Percentiles rank a stretch among this genome's conserved stretches.
Conservation (phyloP, 2,797 vertebrate species). For the Falco naumanni region DNA sequence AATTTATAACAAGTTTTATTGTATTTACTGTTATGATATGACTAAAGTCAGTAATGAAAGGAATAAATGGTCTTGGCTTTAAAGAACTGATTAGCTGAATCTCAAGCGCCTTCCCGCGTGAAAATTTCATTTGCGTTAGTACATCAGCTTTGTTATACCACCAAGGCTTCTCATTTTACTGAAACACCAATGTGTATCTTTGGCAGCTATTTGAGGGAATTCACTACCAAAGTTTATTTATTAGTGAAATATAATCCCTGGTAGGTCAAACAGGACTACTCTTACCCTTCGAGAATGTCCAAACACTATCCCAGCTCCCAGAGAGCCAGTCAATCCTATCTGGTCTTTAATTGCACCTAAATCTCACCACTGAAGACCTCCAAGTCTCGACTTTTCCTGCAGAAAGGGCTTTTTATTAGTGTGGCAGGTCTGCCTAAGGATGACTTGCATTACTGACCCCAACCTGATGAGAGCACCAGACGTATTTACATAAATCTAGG, state of each 20-base stretch:
- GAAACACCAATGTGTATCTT: background rate
- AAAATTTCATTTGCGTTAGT: constrained; percentile 14
- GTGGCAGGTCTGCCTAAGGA: background rate
- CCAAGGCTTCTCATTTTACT: background rate
- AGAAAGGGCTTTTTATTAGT: background rate
- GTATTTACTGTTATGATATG: constrained; percentile 45
- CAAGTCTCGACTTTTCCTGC: background rate
- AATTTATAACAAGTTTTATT: constrained; percentile 32
- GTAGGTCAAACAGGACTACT: constrained; percentile 16
- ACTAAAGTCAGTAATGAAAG: constrained; percentile 20
- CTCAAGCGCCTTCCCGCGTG: background rate
- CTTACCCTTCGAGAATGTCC: constrained; percentile 35
- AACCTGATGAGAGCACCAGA: background rate
- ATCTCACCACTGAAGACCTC: background rate
- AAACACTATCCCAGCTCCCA: background rate
- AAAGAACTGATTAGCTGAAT: constrained; percentile 17
- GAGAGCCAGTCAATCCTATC: constrained; percentile 9
- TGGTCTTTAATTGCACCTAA: constrained; percentile 41
- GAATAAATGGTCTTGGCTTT: constrained; percentile 1
- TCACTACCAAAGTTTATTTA: constrained; percentile 41
- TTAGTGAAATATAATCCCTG: constrained; percentile 43
- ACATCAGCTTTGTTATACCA: background rate
- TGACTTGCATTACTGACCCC: background rate
- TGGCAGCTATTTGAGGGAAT: background rate
- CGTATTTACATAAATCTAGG: background rate